These are phyloP conservation scores for Phymatocera aterrima DNA, from an alignment of 2,888 invertebrate species.

Conservation along the genomic window DNA sequence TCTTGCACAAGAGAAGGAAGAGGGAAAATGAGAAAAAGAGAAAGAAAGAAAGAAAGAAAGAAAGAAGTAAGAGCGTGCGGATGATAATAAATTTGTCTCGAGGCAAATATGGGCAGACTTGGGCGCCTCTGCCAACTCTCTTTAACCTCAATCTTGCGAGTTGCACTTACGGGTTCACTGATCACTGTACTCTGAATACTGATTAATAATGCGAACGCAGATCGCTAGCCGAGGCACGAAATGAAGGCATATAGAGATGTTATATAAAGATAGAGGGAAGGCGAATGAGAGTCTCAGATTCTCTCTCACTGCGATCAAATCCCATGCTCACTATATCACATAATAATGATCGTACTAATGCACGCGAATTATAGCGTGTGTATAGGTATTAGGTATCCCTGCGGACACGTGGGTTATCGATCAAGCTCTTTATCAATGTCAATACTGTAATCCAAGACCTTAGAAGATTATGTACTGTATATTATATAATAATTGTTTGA, in stretches of 20 bases:
- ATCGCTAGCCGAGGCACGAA: constrained; percentile 3
- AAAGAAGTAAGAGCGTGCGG: too few species aligned
- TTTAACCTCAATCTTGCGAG: constrained; percentile 40
- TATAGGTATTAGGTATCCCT: not conserved
- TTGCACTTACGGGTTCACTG: not conserved
- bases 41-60: not conserved
- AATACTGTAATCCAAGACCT: constrained; percentile 6
- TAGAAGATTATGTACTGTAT: too few species aligned
- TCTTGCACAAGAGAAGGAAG: not conserved
- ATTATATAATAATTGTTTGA: not conserved
- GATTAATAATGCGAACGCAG: not conserved
- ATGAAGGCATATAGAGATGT: not conserved
- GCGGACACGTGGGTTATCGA: constrained; percentile 34
- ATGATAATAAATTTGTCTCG: not conserved
- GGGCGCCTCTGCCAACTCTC: constrained; percentile 15
- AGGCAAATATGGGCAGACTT: not conserved
- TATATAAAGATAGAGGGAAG: not conserved
- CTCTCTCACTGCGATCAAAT: not conserved
- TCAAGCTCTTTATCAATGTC: constrained; percentile 29
- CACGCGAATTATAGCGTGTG: not conserved
- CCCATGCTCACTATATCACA: constrained; percentile 8
- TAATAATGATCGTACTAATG: not conserved
- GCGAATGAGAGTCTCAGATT: not conserved
- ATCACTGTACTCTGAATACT: too few species aligned
- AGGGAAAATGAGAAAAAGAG: not conserved